Base-by-base conservation (phyloP, 2,113 vertebrate genomes). In the Scytalopus superciliaris region DNA sequence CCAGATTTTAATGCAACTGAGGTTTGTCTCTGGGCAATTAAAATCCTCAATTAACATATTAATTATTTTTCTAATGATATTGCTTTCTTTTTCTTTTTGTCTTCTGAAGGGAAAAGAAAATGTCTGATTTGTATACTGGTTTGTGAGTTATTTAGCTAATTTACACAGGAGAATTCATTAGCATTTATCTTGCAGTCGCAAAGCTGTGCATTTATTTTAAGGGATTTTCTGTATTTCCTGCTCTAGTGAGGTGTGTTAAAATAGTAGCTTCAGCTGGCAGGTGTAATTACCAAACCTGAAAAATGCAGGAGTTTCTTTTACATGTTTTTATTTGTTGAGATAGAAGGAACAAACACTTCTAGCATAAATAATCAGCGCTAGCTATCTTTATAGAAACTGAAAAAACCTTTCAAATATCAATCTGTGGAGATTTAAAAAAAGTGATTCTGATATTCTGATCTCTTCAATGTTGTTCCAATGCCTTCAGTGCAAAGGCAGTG, bases 21-120 rank as follows among this genome's bases (percentile, higher is more conserved):
- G 55, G 73, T 79, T 88, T 86, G 79, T 92, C 83, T 86, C 75
- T 76, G 45, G 77, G 79, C 85, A 96, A 69, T 88, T 93, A 77
- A 92, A 90, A 77, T 66, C 39, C 57, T 90, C 49, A 72, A 66
- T 93, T 96, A 97, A 75, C 74, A 76, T 92, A 92, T 79, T 91
- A 91, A 95, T 94, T 85, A 81, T 76, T 95, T 94, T 87, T 90
- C 69, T 91, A 90, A 93, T 87, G 62, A 56, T 45, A 31, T 37
- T 68, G 50, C 28, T 13, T 80, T 85, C 6, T 77, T 69, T 93
- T 68, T 88, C 21, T 68, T 84, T 81, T 52, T 84, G 66, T 49
- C 74, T 91, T 31, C 44, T 83, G 49, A 91, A 81, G 64, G 64
- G 42, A 66, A 80, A 86, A 84, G 27, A 73, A 87, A 91, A 59